Evolutionary conservation across 2,888 invertebrate species (phyloP).

Genomic region (Cheiracanthium punctorium): DNA sequence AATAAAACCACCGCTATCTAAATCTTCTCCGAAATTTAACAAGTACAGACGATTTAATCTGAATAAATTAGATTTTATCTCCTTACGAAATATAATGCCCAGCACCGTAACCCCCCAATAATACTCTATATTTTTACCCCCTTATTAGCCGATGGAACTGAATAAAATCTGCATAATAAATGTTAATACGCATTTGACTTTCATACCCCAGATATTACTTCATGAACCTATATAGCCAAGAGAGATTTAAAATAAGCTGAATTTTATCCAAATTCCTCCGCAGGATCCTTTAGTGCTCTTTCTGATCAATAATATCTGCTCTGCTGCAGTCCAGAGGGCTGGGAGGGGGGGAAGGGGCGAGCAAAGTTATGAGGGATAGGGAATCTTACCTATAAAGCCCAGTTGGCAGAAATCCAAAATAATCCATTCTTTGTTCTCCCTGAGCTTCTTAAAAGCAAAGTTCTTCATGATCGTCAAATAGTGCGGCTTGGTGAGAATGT

Average conservation of each 20-base stretch:
- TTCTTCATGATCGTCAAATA: slow-evolving; percentile 90
- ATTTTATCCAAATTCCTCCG: slow-evolving; percentile 7
- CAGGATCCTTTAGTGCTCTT: neutral
- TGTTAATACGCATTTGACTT: too few species aligned
- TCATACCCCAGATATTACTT: too few species aligned
- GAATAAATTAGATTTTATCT: too few species aligned
- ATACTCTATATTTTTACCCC: too few species aligned
- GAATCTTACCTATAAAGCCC: slow-evolving; percentile 84
- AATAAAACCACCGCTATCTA: too few species aligned
- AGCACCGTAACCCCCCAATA: too few species aligned
- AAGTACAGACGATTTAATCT: too few species aligned
- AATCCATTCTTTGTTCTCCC: slow-evolving; percentile 88
- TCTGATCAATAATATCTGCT: slow-evolving; percentile 48
- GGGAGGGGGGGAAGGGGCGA: neutral
- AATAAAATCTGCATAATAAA: too few species aligned
- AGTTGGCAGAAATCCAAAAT: slow-evolving; percentile 94
- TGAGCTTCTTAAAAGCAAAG: slow-evolving; percentile 87
- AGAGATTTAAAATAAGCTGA: neutral
- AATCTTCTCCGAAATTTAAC: too few species aligned
- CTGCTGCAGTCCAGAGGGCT: neutral
- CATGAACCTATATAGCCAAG: too few species aligned
- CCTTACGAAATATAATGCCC: too few species aligned
- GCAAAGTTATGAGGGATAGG: slow-evolving; percentile 45
- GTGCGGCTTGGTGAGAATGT: slow-evolving; percentile 88
- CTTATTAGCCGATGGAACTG: too few species aligned